phyloP scores from a whole-genome alignment of 2,797 vertebrate genomes.

The Rhincodon typus region DNA sequence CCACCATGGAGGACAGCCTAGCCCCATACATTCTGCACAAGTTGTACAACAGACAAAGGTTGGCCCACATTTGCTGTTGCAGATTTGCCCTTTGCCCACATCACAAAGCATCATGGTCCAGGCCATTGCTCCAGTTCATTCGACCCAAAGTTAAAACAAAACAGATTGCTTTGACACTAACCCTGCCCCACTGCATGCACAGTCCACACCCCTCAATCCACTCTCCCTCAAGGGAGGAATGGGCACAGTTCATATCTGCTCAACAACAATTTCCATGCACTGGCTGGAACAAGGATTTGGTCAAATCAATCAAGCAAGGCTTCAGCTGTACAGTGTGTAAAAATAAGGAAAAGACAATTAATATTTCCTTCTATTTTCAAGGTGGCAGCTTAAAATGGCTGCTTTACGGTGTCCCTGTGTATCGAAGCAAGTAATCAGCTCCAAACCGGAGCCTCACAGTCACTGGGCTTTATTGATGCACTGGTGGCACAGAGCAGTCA shows the following conservation, averaged over 20 bases:
- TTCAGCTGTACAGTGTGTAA: not conserved
- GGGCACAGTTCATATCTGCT: not conserved
- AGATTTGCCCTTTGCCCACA: not conserved
- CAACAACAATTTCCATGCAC: not conserved
- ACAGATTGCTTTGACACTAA: not conserved
- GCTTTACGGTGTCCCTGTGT: not conserved
- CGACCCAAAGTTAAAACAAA: not conserved
- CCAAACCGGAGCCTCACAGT: not conserved
- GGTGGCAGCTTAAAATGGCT: not conserved
- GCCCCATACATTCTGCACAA: not conserved
- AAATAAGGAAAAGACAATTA: not conserved
- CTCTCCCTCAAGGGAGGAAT: not conserved
- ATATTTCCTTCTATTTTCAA: not conserved
- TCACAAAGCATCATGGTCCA: not conserved
- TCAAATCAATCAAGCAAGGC: not conserved
- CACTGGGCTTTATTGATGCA: not conserved
- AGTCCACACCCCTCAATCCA: not conserved
- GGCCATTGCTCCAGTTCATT: not conserved
- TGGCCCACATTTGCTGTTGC: not conserved
- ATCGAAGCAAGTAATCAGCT: not conserved
- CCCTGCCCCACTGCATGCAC: not conserved
- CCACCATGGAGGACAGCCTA: not conserved
- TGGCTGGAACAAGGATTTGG: not conserved
- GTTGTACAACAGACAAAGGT: not conserved
- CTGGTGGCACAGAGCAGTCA: not conserved